Evolutionary conservation across 2,888 invertebrate genomes (phyloP).

Genomic region (Chouioia cunea): DNA sequence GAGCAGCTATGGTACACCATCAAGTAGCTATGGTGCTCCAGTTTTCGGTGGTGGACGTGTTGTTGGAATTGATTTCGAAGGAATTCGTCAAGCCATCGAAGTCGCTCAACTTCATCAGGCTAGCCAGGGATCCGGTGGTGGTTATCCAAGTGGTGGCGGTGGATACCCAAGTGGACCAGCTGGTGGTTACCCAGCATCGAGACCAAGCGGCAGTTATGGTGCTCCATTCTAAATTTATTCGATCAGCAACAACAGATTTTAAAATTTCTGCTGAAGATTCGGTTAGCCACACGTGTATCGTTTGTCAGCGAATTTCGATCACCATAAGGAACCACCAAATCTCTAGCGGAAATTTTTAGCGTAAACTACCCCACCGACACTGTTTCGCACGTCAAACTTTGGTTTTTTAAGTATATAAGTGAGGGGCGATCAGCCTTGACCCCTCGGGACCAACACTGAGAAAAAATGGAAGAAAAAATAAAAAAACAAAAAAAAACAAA

Average conservation of each 20-base stretch:
- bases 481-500: not conserved
- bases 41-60: conserved; percentile 73
- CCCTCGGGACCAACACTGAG: conserved; percentile 18
- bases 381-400: no score
- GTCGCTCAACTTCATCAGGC: conserved; percentile 87
- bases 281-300: no score
- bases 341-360: no score
- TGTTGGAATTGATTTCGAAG: conserved; percentile 87
- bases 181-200: conserved; percentile 69
- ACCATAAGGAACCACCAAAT: no score
- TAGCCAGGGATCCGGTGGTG: conserved; percentile 70
- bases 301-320: no score
- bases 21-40: conserved; percentile 78
- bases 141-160: conserved; percentile 60
- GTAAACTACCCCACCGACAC: no score
- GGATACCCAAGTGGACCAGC: conserved; percentile 60
- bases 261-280: no score
- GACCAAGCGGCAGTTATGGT: conserved; percentile 70
- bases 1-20: conserved; percentile 71
- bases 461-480: no score
- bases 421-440: conserved; percentile 57
- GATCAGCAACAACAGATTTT: not conserved
- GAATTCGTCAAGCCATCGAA: conserved; percentile 88
- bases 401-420: conserved; percentile 44
- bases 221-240: conserved; percentile 48